Base-by-base conservation (phyloP, 2,797 vertebrate genomes). In the Aldrovandia affinis region DNA sequence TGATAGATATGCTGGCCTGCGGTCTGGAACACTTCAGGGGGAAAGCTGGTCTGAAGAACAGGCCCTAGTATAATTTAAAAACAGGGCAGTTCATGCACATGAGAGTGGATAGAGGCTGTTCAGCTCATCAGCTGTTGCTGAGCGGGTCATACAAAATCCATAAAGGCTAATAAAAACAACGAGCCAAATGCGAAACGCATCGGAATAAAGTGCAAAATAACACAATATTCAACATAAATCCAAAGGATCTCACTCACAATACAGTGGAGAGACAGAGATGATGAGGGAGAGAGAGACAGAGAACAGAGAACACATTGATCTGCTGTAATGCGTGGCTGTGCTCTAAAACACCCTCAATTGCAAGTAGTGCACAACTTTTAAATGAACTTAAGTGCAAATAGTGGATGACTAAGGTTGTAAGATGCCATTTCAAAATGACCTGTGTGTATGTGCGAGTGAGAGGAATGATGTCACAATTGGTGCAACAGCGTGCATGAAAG, bases 341-440 rank as follows among this genome's bases (percentile, higher is more conserved):
- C 25, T 75, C 70, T 39, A 75, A 47, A 42, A 47, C 70, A 47
- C 42, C 22, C 9, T n/a, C 44, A 75, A 75, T 44, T 75, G 70
- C 70, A 75, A 39, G 55, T 57, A 39, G 36, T 39, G 20, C 39
- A 42, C 39, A 44, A 75, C 8, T 9, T 75, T 75, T 75, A 44
- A 75, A 44, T 75, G 68, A 30, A 70, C 68, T 70, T 39, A 70
- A 20, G 36, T 70, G 68, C 20, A 70, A 70, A 70, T 70, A 70
- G 68, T 70, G 68, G 68, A 70, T 33, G 33, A 9, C 63, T 65
- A 70, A 39, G 68, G 68, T 70, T 70, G 68, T 70, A 70, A 50
- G 68, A 70, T 70, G 65, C 65, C 33, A 70, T 39, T 70, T 36
- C 5, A 30, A 36, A 5, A 4, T 70, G 65, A 36, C 18, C 30